Conservation (phyloP, 2,888 invertebrate species). For the Strigamia transsilvanica region DNA sequence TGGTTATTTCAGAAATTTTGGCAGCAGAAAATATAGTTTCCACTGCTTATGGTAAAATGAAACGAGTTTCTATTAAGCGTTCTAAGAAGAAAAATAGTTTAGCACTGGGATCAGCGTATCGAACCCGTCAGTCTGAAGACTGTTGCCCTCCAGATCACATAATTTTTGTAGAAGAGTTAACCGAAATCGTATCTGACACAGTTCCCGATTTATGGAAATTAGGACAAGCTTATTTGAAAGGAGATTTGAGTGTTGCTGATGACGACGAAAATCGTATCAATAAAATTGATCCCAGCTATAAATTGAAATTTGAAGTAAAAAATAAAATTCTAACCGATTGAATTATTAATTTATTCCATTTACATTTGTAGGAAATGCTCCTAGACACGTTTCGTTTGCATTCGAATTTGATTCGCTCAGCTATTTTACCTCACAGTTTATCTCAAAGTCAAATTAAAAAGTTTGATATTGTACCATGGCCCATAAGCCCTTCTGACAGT, state of each 20-base stretch:
- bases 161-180: slow-evolving; percentile 80
- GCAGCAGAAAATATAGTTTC: background rate
- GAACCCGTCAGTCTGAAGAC: slow-evolving; percentile 53
- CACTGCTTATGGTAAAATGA: slow-evolving; percentile 4
- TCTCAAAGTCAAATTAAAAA: slow-evolving; percentile 64
- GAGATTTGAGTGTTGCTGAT: slow-evolving; percentile 78
- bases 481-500: slow-evolving; percentile 57
- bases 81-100: slow-evolving; percentile 49
- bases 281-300: slow-evolving; percentile 71
- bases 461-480: slow-evolving; percentile 69
- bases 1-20: background rate
- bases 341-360: background rate
- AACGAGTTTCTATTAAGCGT: slow-evolving; percentile 23
- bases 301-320: slow-evolving; percentile 78
- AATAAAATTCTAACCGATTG: slow-evolving; percentile 49
- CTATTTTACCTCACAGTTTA: slow-evolving; percentile 74
- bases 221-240: slow-evolving; percentile 92
- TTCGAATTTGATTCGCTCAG: slow-evolving; percentile 76
- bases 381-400: slow-evolving; percentile 78
- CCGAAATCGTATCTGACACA: slow-evolving; percentile 76
- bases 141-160: slow-evolving; percentile 72
- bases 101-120: slow-evolving; percentile 51
- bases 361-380: slow-evolving; percentile 68
- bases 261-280: background rate
- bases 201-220: slow-evolving; percentile 95